Percentiles rank a stretch among this genome's conserved stretches.
Evolutionary conservation across 2,113 vertebrate species (phyloP).

Genomic region (Syngnathus typhle): DNA sequence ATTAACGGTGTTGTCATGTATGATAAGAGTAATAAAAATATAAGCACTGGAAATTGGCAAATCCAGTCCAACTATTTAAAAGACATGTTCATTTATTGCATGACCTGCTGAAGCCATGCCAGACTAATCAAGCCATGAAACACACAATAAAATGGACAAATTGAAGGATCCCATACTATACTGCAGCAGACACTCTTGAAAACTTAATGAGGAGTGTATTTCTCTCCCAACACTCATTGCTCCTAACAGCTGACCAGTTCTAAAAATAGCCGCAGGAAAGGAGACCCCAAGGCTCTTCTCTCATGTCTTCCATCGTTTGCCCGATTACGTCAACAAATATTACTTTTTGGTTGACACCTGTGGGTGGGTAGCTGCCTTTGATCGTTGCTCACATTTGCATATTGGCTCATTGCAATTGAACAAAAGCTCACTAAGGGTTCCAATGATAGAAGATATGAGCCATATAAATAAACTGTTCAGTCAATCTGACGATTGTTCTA

Average conservation of each 20-base stretch:
- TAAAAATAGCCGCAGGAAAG: conserved; percentile 46
- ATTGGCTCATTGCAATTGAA: conserved; percentile 19
- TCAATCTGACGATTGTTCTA: conserved; percentile 2
- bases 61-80: neutral
- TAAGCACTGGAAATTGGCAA: neutral
- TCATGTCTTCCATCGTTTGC: conserved; percentile 34
- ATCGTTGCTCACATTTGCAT: conserved; percentile 35
- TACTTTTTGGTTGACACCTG: conserved; percentile 39
- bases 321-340: conserved; percentile 40
- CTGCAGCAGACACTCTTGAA: conserved; percentile 9
- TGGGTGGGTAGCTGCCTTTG: conserved; percentile 28
- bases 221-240: conserved; percentile 21
- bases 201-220: conserved; percentile 7
- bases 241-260: conserved; percentile 30
- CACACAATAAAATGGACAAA: neutral
- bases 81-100: neutral
- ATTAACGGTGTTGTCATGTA: neutral
- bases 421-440: conserved; percentile 14
- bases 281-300: conserved; percentile 29
- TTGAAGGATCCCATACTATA: neutral
- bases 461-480: conserved; percentile 28
- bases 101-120: neutral
- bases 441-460: conserved; percentile 14
- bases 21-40: neutral
- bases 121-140: neutral